Evolutionary conservation across 2,113 vertebrate species (phyloP).

Genomic region (Agelaius phoeniceus): DNA sequence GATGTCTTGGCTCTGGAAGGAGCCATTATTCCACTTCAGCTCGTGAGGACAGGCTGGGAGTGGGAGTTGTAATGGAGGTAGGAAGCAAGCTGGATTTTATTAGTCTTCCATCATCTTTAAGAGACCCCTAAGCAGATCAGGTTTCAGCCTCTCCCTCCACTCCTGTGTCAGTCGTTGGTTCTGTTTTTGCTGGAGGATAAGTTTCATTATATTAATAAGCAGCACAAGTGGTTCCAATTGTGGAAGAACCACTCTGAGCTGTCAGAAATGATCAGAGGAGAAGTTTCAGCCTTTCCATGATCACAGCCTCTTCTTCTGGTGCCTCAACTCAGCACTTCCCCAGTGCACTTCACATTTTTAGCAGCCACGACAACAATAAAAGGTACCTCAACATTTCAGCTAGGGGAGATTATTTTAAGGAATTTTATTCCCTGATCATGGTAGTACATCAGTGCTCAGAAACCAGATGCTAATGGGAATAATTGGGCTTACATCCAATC

Average conservation of each 20-base stretch:
- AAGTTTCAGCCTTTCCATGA: conserved; percentile 47
- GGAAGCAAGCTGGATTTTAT: conserved; percentile 65
- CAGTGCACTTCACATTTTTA: conserved; percentile 18
- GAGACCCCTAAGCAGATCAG: conserved; percentile 59
- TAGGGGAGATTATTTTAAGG: not conserved
- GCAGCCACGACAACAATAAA: conserved; percentile 7
- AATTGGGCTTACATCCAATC: conserved; percentile 35
- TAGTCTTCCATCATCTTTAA: conserved; percentile 71
- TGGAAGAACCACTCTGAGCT: conserved; percentile 61
- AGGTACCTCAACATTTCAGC: conserved; percentile 12
- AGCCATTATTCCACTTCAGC: not conserved
- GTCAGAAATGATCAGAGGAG: conserved; percentile 69
- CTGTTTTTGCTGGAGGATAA: conserved; percentile 71
- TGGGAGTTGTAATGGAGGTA: conserved; percentile 32
- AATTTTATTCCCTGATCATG: conserved; percentile 9
- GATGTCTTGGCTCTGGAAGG: not conserved
- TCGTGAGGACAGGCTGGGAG: conserved; percentile 17
- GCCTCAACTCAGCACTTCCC: conserved; percentile 45
- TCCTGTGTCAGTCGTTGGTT: conserved; percentile 56
- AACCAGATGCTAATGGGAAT: conserved; percentile 42
- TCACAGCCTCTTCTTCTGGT: conserved; percentile 58
- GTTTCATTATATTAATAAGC: conserved; percentile 73
- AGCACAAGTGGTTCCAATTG: conserved; percentile 72
- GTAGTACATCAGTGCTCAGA: not conserved
- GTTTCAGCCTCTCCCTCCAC: conserved; percentile 65